Percentiles rank a stretch among this genome's conserved stretches.
Conservation (phyloP, 2,888 invertebrate species). For the Dimorphilus gyrociliatus region DNA sequence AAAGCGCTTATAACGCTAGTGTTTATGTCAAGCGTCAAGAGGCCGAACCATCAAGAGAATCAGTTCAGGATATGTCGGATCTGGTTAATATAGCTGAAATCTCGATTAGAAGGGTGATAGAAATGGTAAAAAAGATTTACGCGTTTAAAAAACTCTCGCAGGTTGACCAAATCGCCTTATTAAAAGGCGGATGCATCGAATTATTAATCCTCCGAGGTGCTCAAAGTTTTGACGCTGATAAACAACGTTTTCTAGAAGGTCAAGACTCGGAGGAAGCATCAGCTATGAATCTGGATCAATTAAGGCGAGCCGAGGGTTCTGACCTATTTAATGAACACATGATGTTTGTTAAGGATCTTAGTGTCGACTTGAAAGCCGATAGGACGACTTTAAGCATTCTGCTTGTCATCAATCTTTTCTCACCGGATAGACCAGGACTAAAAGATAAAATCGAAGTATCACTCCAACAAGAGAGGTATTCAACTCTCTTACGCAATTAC, state of each 20-base stretch:
- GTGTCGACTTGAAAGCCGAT: constrained; percentile 66
- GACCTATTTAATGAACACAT: constrained; percentile 36
- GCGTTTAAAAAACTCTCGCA: constrained; percentile 87
- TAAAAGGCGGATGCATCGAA: constrained; percentile 92
- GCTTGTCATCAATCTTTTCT: constrained; percentile 77
- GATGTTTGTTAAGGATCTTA: constrained; percentile 42
- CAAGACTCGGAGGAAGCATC: constrained; percentile 39
- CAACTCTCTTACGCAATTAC: constrained; percentile 29
- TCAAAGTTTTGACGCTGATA: constrained; percentile 75
- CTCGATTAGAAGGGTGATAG: constrained; percentile 51
- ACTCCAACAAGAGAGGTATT: constrained; percentile 34
- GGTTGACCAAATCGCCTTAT: constrained; percentile 70
- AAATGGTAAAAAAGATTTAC: constrained; percentile 44
- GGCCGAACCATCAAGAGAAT: constrained; percentile 9
- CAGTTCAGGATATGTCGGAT: constrained; percentile 19
- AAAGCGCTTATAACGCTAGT: neutral
- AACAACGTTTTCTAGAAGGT: constrained; percentile 63
- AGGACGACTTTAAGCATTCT: constrained; percentile 80
- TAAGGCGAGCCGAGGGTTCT: constrained; percentile 59
- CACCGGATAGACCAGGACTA: constrained; percentile 56
- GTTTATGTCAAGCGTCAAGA: neutral
- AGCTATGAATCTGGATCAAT: constrained; percentile 67
- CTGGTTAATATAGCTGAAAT: constrained; percentile 37
- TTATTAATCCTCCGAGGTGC: constrained; percentile 87
- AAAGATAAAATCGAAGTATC: constrained; percentile 40